Conservation (phyloP, 2,888 invertebrate species). For the Agrilus cyanescens region DNA sequence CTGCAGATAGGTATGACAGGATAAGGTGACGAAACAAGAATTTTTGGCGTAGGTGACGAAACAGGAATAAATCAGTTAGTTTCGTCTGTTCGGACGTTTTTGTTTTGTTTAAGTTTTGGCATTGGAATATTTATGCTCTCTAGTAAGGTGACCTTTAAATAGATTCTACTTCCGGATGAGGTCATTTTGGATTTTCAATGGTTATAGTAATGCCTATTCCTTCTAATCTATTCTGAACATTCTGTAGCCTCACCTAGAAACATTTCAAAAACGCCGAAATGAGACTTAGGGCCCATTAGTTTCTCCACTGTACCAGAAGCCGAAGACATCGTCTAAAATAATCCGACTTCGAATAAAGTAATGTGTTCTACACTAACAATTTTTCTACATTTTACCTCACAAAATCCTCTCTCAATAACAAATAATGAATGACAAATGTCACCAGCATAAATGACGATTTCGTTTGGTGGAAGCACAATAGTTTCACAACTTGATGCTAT, state of each 20-base stretch:
- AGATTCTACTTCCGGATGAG: no score
- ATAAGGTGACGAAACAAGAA: no score
- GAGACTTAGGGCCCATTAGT: constrained; percentile 13
- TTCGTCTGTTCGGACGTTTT: no score
- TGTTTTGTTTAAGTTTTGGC: no score
- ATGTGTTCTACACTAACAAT: not conserved
- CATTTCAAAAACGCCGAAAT: constrained; percentile 19
- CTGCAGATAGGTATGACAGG: no score
- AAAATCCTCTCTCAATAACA: constrained; percentile 19
- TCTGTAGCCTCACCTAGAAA: constrained; percentile 11
- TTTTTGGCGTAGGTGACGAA: no score
- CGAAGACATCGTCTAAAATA: constrained; percentile 14
- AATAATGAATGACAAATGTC: constrained; percentile 17
- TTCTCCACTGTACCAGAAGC: constrained; percentile 14
- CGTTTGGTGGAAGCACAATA: constrained; percentile 16
- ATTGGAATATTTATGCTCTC: no score
- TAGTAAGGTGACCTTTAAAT: no score
- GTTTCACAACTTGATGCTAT: constrained; percentile 12
- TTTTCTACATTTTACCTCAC: constrained; percentile 14
- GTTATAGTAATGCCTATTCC: no score
- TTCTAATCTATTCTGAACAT: not conserved
- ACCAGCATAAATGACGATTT: constrained; percentile 19
- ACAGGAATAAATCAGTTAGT: no score
- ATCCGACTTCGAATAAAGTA: not conserved
- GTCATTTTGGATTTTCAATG: no score